Base-by-base conservation (phyloP, 2,888 invertebrate species). In the Harpalus rufipes region DNA sequence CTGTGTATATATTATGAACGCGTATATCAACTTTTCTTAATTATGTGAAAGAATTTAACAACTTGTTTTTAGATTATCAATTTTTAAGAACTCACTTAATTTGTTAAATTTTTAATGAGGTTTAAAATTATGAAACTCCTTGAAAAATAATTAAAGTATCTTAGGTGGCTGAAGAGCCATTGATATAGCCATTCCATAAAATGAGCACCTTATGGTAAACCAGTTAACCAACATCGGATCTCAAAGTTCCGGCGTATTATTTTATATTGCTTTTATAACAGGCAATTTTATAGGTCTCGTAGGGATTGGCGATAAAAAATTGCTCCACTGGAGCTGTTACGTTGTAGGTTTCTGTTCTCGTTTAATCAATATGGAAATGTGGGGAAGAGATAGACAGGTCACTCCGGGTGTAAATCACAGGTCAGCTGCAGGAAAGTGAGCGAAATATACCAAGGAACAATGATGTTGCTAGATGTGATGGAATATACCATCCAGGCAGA, bases 301-400 rank as follows among this genome's bases (percentile, higher is more conserved):
- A 41, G 72, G 72, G 72, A 74, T 74, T 16, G 18, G 16, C 72
- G 41, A 74, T 74, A 74, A 74, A 74, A 74, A 74, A 68, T 51
- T 74, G 51, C 5, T 51, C 44, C 44, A 12, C 44, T 63, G 68
- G 39, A 68, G 68, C 32, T 68, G 68, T 39, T 39, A 39, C 39
- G 39, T 68, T 68, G 25, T 68, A 68, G 68, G 68, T 39, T 68
- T 65, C 65, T 41, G 41, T 61, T 21, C 58, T 14, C 61, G 59
- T 81, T 81, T 81, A 81, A 81, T 81, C 81, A 81, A 81, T 81
- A 81, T 81, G 63, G 81, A 81, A 81, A 81, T 81, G 81, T 41
- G 25, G 65, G 81, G 44, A 39, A 21, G 44, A 65, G 81, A 81
- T 81, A 63, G 81, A 81, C 81, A 81, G 81, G 68, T 81, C 65